phyloP scores from a whole-genome alignment of 2,797 vertebrate genomes.

The Calcarius lapponicus region DNA sequence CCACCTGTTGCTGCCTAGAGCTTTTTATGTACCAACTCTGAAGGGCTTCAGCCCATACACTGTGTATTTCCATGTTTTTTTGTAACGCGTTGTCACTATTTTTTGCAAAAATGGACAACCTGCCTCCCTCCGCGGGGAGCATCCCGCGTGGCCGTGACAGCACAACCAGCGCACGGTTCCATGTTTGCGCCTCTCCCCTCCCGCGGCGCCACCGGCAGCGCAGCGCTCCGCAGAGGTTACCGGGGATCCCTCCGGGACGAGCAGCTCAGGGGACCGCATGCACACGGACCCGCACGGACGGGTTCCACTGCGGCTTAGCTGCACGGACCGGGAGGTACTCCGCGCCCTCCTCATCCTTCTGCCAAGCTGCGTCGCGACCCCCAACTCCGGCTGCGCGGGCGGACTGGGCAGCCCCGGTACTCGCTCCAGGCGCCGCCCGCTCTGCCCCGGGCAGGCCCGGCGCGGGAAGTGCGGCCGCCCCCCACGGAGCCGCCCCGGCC shows the following conservation, averaged over 20 bases:
- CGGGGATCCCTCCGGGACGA: accelerated
- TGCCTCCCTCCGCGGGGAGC: not conserved
- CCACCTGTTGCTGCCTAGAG: slow-evolving; percentile 47
- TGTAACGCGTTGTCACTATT: accelerated
- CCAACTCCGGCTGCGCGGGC: not conserved
- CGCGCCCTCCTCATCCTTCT: not conserved
- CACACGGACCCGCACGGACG: not conserved
- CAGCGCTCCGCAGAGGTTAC: accelerated
- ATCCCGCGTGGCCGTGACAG: not conserved
- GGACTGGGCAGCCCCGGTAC: not conserved
- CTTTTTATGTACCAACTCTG: not conserved
- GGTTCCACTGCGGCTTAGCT: not conserved
- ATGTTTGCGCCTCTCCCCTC: accelerated
- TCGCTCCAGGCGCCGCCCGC: not conserved
- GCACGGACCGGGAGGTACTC: too few relatives aligned
- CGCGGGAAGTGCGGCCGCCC: not conserved
- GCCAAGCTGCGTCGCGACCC: not conserved
- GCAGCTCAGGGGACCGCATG: accelerated
- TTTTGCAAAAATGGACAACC: accelerated
- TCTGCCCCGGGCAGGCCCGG: not conserved
- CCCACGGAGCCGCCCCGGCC: not conserved
- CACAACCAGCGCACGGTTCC: not conserved
- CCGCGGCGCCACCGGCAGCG: accelerated
- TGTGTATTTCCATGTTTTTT: accelerated
- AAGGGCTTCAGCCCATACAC: not conserved